Evolutionary conservation across 2,797 vertebrate genomes (phyloP).

Genomic region (Crax fasciolata): DNA sequence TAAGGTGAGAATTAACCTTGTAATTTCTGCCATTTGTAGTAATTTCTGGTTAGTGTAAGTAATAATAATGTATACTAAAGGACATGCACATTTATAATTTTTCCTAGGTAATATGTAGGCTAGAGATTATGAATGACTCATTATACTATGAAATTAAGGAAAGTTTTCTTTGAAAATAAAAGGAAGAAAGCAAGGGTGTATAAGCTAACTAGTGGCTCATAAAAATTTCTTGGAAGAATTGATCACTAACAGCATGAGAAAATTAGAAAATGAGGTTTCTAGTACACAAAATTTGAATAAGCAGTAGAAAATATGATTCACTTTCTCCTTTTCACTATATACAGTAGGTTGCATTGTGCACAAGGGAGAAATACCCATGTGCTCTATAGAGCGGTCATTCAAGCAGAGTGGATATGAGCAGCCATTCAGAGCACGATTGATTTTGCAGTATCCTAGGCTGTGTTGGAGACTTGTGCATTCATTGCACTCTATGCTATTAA

Average conservation of each 20-base stretch:
- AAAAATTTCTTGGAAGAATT: conserved; percentile 16
- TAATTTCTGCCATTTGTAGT: neutral
- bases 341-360: conserved; percentile 69
- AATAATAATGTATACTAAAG: conserved; percentile 8
- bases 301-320: conserved; percentile 82
- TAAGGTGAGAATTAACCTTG: neutral
- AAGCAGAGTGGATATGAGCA: conserved; percentile 79
- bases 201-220: conserved; percentile 16
- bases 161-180: conserved; percentile 51
- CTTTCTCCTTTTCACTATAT: conserved; percentile 81
- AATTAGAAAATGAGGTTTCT: conserved; percentile 64
- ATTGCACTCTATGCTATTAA: conserved; percentile 34
- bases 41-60: neutral
- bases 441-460: conserved; percentile 75
- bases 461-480: conserved; percentile 63
- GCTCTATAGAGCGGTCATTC: conserved; percentile 88
- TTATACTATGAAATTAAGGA: conserved; percentile 47
- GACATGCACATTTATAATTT: conserved; percentile 35
- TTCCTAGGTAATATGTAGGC: neutral
- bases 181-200: conserved; percentile 21
- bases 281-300: conserved; percentile 82
- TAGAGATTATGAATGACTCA: conserved; percentile 44
- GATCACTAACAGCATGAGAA: conserved; percentile 15
- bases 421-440: conserved; percentile 80
- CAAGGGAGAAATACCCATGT: conserved; percentile 78